phyloP scores from a whole-genome alignment of 1,140 invertebrate species.

The Drosophila miranda region DNA sequence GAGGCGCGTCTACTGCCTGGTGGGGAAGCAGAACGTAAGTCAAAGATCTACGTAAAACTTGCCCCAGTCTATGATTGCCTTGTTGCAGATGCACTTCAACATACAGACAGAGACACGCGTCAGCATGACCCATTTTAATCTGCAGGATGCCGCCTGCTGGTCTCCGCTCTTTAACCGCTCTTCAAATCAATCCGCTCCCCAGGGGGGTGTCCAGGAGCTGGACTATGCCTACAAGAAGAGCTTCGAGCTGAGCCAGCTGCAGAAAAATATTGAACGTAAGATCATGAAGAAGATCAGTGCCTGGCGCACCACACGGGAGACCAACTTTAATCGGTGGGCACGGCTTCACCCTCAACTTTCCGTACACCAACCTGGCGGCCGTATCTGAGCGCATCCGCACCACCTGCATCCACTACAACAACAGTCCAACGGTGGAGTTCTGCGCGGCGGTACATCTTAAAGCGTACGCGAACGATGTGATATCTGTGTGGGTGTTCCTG shows the following conservation, averaged over 20 bases:
- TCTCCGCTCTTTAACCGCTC: conserved; percentile 85
- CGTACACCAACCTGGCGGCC: conserved; percentile 87
- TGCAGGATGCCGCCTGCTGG: conserved; percentile 87
- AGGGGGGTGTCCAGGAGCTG: conserved; percentile 74
- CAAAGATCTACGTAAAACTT: background rate
- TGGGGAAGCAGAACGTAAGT: conserved; percentile 86
- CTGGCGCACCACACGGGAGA: conserved; percentile 84
- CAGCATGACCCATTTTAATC: conserved; percentile 87
- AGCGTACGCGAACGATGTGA: conserved; percentile 88
- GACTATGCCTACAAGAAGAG: conserved; percentile 64
- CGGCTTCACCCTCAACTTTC: conserved; percentile 91
- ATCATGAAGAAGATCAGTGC: conserved; percentile 84
- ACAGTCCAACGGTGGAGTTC: conserved; percentile 89
- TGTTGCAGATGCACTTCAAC: conserved; percentile 83
- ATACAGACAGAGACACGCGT: conserved; percentile 88
- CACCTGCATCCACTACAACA: conserved; percentile 88
- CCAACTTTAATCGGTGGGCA: conserved; percentile 86
- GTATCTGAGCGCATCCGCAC: conserved; percentile 88
- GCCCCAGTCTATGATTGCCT: background rate
- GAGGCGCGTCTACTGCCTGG: conserved; percentile 87
- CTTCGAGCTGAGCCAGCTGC: conserved; percentile 78
- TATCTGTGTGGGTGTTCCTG: conserved; percentile 92
- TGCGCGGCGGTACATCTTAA: conserved; percentile 90
- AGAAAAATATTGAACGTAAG: conserved; percentile 83
- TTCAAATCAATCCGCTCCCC: conserved; percentile 82